Conservation (phyloP, 1,140 invertebrate species). For the Cotesia vestalis region DNA sequence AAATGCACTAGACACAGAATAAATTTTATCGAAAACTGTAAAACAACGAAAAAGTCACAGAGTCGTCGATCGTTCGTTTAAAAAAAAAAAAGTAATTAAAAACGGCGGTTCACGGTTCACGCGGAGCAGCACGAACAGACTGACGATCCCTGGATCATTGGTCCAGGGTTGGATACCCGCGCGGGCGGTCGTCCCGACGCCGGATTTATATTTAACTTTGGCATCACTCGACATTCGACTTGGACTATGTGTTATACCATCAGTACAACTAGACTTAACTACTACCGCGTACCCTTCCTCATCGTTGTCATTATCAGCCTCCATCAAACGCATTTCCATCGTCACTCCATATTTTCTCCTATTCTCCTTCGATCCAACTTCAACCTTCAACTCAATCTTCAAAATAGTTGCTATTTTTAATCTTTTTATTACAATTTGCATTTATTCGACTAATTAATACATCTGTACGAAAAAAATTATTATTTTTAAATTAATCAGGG, state of each 20-base stretch:
- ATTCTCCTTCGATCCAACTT: background rate
- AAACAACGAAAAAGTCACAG: background rate
- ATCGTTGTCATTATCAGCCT: constrained; percentile 32
- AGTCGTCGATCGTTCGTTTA: constrained; percentile 36
- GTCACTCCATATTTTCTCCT: background rate
- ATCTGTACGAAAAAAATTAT: no score
- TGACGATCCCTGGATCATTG: constrained; percentile 56
- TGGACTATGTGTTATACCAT: constrained; percentile 37
- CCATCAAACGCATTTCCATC: no score
- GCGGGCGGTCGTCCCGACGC: constrained; percentile 44
- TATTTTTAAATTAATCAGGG: no score
- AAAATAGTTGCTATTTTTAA: no score
- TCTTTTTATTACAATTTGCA: no score
- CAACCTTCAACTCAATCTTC: background rate
- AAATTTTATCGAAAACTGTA: background rate
- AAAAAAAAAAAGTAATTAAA: constrained; percentile 9
- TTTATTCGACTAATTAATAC: no score
- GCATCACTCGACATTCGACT: constrained; percentile 64
- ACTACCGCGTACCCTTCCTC: constrained; percentile 29
- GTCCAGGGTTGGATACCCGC: constrained; percentile 56
- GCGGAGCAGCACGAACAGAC: constrained; percentile 60
- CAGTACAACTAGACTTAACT: background rate
- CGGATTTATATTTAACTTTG: constrained; percentile 67
- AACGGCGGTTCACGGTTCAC: constrained; percentile 50
- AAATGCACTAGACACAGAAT: no score